Percentiles rank a stretch among this genome's conserved stretches.
These are phyloP conservation scores for Sapayoa aenigma DNA, from an alignment of 2,113 vertebrate genomes.

Conservation along the genomic window DNA sequence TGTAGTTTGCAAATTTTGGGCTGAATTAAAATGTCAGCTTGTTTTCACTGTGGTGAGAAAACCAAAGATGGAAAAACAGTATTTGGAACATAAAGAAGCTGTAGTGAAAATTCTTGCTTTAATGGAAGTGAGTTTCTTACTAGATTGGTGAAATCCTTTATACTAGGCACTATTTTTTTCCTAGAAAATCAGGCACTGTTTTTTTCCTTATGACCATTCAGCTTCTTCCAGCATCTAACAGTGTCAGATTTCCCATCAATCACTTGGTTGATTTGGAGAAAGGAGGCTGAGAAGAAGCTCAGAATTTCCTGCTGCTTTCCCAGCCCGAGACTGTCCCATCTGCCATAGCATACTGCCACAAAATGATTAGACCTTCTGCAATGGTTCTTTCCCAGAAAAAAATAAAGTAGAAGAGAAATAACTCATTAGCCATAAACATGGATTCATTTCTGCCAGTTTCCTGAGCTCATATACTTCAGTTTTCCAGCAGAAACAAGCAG, in stretches of 20 bases:
- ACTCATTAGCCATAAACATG: not conserved
- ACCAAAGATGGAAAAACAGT: not conserved
- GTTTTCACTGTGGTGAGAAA: not conserved
- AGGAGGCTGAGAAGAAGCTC: not conserved
- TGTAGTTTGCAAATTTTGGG: not conserved
- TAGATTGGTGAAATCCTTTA: not conserved
- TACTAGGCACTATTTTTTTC: not conserved
- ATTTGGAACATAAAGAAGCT: not conserved
- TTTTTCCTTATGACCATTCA: not conserved
- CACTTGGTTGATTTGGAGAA: not conserved
- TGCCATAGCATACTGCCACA: not conserved
- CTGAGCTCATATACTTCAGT: not conserved
- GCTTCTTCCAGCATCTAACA: not conserved
- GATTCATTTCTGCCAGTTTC: not conserved
- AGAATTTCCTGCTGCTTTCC: not conserved
- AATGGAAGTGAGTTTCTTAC: not conserved
- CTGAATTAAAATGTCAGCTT: not conserved
- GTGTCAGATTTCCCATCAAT: not conserved
- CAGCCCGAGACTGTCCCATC: not conserved
- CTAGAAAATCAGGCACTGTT: not conserved
- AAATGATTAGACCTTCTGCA: not conserved
- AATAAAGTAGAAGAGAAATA: not conserved
- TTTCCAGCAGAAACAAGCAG: not conserved
- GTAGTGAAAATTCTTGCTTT: not conserved
- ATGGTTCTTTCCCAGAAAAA: not conserved